Conservation (phyloP, 2,113 vertebrate species). For the Tragulus kanchil region DNA sequence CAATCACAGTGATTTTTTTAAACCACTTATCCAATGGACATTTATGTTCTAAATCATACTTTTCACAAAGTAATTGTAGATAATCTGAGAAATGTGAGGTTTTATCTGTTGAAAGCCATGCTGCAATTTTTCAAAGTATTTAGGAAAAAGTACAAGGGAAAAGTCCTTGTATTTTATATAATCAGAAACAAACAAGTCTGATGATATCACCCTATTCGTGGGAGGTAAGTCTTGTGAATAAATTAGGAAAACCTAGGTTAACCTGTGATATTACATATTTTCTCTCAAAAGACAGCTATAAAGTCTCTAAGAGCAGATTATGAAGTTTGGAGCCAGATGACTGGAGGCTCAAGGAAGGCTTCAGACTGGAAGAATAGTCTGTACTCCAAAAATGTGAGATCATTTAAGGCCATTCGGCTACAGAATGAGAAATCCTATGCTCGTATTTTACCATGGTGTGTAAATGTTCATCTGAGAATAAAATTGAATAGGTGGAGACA, state of each 20-base stretch:
- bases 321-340: neutral
- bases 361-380: neutral
- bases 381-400: neutral
- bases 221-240: constrained; percentile 8
- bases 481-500: neutral
- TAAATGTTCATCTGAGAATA: constrained; percentile 15
- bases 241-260: constrained; percentile 6
- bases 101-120: constrained; percentile 44
- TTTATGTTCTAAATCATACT: neutral
- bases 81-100: constrained; percentile 28
- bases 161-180: neutral
- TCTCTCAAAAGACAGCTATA: neutral
- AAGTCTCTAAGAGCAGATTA: neutral
- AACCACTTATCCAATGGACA: neutral
- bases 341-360: neutral
- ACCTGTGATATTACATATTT: neutral
- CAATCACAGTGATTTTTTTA: neutral
- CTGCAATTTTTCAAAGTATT: constrained; percentile 18
- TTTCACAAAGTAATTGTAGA: constrained; percentile 10
- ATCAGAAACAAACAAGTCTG: constrained; percentile 5
- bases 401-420: neutral
- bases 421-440: constrained; percentile 2
- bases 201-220: neutral
- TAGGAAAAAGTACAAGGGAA: neutral
- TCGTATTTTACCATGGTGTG: neutral